Evolutionary conservation across 2,888 invertebrate genomes (phyloP).

Genomic region (Theretra japonica): DNA sequence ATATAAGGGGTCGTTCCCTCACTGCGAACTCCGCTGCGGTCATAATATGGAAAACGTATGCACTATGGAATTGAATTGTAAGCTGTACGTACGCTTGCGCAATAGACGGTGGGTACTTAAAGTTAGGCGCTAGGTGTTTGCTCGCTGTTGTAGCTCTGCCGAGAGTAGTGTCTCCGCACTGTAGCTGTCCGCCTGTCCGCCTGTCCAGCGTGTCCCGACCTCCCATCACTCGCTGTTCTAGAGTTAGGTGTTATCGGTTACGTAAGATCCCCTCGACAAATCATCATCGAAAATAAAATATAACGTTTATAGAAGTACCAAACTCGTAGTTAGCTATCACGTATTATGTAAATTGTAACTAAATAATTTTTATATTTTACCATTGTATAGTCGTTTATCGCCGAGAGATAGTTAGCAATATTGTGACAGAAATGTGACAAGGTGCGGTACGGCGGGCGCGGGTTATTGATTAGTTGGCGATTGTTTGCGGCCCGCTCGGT

Average conservation of each 20-base stretch:
- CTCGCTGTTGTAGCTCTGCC: slow-evolving; percentile 53
- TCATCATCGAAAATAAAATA: slow-evolving; percentile 69
- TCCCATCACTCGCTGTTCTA: slow-evolving; percentile 77
- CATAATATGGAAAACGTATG: slow-evolving; percentile 62
- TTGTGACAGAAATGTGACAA: slow-evolving; percentile 64
- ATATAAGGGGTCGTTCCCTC: neutral
- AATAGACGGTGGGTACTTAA: slow-evolving; percentile 71
- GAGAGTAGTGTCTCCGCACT: slow-evolving; percentile 58
- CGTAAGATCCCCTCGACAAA: slow-evolving; percentile 54
- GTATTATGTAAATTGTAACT: slow-evolving; percentile 84
- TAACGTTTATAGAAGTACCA: slow-evolving; percentile 81
- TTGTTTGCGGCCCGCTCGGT: slow-evolving; percentile 62
- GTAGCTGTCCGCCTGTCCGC: too few species aligned
- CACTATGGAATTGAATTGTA: slow-evolving; percentile 82
- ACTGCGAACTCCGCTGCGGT: slow-evolving; percentile 15
- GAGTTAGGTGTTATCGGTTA: slow-evolving; percentile 65
- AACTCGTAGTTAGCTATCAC: slow-evolving; percentile 82
- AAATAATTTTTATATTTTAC: slow-evolving; percentile 82
- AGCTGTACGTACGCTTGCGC: slow-evolving; percentile 73
- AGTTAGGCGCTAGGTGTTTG: slow-evolving; percentile 64
- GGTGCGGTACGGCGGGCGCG: slow-evolving; percentile 56
- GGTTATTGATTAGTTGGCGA: slow-evolving; percentile 58
- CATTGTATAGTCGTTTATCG: slow-evolving; percentile 83
- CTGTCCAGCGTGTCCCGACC: slow-evolving; percentile 57
- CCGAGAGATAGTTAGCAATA: slow-evolving; percentile 77